These are phyloP conservation scores for Channa maculata DNA, from an alignment of 2,113 vertebrate genomes.

Conservation along the genomic window DNA sequence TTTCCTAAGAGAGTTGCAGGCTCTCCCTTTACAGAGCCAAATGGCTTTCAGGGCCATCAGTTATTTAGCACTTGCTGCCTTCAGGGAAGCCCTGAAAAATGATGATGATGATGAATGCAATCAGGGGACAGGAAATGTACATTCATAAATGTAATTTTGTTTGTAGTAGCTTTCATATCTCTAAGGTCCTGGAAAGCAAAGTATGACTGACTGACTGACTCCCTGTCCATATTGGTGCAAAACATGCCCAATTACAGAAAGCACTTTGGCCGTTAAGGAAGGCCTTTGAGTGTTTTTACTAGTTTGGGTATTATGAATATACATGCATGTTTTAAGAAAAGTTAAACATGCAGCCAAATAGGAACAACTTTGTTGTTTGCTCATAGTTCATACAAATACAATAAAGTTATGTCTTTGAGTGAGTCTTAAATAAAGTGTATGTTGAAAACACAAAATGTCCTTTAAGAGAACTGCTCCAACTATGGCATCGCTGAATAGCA, in stretches of 20 bases:
- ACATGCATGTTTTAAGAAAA: slow-evolving; percentile 70
- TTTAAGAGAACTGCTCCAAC: no score
- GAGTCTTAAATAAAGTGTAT: no score
- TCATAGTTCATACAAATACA: no score
- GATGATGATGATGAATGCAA: slow-evolving; percentile 62
- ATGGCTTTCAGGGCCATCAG: slow-evolving; percentile 73
- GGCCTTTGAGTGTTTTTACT: slow-evolving; percentile 27
- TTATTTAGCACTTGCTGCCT: slow-evolving; percentile 68
- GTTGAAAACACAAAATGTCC: no score
- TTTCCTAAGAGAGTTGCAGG: slow-evolving; percentile 36
- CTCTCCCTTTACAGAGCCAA: slow-evolving; percentile 51
- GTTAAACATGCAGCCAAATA: slow-evolving; percentile 62
- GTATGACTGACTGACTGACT: slow-evolving; percentile 23
- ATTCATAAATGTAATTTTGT: slow-evolving; percentile 4
- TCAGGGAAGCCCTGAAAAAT: slow-evolving; percentile 60
- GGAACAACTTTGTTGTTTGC: slow-evolving; percentile 30
- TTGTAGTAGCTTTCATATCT: slow-evolving; percentile 1
- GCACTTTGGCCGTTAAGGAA: slow-evolving; percentile 37
- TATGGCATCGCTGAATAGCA: no score
- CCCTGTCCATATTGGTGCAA: neutral
- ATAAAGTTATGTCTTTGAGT: no score
- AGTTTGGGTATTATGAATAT: slow-evolving; percentile 63
- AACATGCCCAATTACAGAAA: slow-evolving; percentile 27
- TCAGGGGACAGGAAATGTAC: slow-evolving; percentile 42
- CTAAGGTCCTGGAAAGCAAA: slow-evolving; percentile 14